These are phyloP conservation scores for Chromis chromis DNA, from an alignment of 2,797 vertebrate species.

Conservation along the genomic window DNA sequence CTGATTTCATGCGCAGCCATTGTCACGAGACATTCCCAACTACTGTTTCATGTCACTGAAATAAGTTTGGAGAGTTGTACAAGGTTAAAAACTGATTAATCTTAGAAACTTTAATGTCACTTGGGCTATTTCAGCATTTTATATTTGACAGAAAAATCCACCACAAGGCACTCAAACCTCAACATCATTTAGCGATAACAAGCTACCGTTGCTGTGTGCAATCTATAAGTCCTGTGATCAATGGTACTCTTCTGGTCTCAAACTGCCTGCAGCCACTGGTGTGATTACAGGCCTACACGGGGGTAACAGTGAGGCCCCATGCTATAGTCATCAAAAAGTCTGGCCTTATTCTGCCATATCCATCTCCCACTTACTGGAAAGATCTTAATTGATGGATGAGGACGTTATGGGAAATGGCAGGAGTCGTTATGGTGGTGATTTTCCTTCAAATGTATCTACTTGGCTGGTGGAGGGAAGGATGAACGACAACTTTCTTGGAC, in stretches of 20 bases:
- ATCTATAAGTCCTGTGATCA: constrained; percentile 36
- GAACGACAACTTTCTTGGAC: constrained; percentile 75
- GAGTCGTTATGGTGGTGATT: constrained; percentile 90
- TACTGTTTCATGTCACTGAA: not conserved
- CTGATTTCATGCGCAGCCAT: not conserved
- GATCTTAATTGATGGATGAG: constrained; percentile 93
- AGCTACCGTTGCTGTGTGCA: constrained; percentile 15
- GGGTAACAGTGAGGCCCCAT: constrained; percentile 35
- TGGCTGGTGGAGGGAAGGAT: constrained; percentile 83
- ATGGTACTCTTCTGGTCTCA: constrained; percentile 34
- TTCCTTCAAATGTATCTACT: constrained; percentile 89
- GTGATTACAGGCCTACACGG: constrained; percentile 55
- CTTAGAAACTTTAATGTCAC: constrained; percentile 7
- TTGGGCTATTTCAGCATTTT: constrained; percentile 12
- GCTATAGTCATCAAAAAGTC: constrained; percentile 69
- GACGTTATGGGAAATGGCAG: constrained; percentile 91
- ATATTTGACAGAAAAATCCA: constrained; percentile 36
- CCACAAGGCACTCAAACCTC: constrained; percentile 9
- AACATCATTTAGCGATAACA: constrained; percentile 47
- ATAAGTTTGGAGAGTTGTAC: not conserved
- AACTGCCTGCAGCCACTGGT: constrained; percentile 44
- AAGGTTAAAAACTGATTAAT: constrained; percentile 16
- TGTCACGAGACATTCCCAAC: not conserved
- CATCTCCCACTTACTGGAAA: constrained; percentile 84
- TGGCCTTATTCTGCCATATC: constrained; percentile 84